phyloP scores from a whole-genome alignment of 2,113 vertebrate genomes.

The Pelusios castaneus region DNA sequence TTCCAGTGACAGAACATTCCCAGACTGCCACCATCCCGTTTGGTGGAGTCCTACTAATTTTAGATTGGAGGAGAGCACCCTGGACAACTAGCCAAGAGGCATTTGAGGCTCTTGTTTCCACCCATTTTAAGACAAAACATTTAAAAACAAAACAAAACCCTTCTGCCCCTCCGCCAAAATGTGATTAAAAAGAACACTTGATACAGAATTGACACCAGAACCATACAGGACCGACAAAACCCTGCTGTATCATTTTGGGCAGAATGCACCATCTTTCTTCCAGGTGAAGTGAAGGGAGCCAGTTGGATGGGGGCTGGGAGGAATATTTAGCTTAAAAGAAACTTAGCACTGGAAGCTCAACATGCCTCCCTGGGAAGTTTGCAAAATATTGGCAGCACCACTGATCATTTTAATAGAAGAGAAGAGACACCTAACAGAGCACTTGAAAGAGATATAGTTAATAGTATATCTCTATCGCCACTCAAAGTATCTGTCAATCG shows the following conservation, averaged over 20 bases:
- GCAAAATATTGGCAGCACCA: background rate
- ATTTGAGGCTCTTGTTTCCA: slow-evolving; percentile 51
- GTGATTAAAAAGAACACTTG: background rate
- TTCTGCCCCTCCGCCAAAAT: background rate
- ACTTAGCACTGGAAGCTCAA: background rate
- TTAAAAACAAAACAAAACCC: slow-evolving; percentile 28
- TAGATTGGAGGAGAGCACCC: slow-evolving; percentile 67
- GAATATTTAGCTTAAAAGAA: rapidly evolving
- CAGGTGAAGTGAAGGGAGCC: rapidly evolving
- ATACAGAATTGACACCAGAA: background rate
- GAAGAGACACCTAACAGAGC: background rate
- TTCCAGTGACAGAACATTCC: slow-evolving; percentile 79
- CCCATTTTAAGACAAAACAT: slow-evolving; percentile 55
- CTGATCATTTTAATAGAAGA: background rate
- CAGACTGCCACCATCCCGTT: slow-evolving; percentile 79
- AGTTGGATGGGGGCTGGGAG: background rate
- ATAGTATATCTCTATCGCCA: background rate
- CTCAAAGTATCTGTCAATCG: background rate
- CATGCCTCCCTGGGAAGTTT: background rate
- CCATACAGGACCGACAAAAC: background rate
- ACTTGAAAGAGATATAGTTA: background rate
- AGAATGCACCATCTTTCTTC: background rate
- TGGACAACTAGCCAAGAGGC: slow-evolving; percentile 67
- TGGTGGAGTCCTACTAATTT: slow-evolving; percentile 77
- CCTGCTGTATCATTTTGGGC: background rate